Evolutionary conservation across 1,140 invertebrate species (phyloP).

Genomic region (Drosophila tropicalis): DNA sequence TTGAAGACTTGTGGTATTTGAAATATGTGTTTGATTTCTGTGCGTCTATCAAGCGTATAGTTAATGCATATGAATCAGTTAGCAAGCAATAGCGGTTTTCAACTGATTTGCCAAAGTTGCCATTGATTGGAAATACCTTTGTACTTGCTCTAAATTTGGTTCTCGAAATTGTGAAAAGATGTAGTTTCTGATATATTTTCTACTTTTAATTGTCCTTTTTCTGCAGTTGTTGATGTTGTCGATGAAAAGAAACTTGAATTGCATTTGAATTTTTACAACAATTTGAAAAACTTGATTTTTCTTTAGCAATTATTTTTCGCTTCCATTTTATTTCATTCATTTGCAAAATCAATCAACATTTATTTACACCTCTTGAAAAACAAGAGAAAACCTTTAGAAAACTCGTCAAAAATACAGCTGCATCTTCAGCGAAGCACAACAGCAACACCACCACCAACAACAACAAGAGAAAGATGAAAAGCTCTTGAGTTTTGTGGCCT

Average conservation of each 20-base stretch:
- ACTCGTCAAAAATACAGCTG: background rate
- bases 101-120: background rate
- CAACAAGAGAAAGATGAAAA: slow-evolving; percentile 3
- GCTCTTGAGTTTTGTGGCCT: slow-evolving; percentile 34
- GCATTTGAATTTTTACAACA: background rate
- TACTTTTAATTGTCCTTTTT: slow-evolving; percentile 2
- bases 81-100: background rate
- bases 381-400: slow-evolving; percentile 1
- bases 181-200: background rate
- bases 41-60: background rate
- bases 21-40: background rate
- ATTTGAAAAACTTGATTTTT: background rate
- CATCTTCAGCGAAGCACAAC: background rate
- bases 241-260: background rate
- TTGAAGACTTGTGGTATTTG: background rate
- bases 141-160: background rate
- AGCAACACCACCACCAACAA: background rate
- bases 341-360: slow-evolving; percentile 10
- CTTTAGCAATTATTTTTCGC: background rate
- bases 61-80: background rate
- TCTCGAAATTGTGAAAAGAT: background rate
- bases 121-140: no score
- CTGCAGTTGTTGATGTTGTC: background rate
- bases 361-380: slow-evolving; percentile 10
- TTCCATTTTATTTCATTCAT: background rate